Evolutionary conservation across 2,888 invertebrate species (phyloP).

Genomic region (Rotaria macrura): DNA sequence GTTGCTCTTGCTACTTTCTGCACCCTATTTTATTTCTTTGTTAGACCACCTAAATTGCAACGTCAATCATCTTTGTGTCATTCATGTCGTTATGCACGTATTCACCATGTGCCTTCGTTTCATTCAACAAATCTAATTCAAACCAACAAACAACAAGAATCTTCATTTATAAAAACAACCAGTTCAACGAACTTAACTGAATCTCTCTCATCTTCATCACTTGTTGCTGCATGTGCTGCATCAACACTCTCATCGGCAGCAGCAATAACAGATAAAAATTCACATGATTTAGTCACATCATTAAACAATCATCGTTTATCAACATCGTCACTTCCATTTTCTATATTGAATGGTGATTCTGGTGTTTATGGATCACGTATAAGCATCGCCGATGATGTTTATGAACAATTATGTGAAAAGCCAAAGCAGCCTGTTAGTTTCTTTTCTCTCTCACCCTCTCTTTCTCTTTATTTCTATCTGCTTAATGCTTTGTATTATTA

Average conservation of each 20-base stretch:
- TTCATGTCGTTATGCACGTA: constrained; percentile 1
- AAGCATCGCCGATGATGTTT: constrained; percentile 4
- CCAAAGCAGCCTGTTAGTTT: constrained; percentile 8
- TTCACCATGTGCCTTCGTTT: neutral
- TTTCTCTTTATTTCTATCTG: too few relatives aligned
- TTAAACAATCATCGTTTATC: neutral
- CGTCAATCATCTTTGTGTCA: neutral
- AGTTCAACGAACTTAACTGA: neutral
- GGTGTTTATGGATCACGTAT: neutral
- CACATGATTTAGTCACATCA: neutral
- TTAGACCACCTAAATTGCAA: neutral
- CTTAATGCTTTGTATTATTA: neutral
- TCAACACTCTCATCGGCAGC: neutral
- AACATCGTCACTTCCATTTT: constrained; percentile 18
- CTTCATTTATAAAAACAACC: neutral
- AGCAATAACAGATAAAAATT: neutral
- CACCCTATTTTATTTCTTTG: neutral
- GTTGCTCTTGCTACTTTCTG: neutral
- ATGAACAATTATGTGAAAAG: constrained; percentile 6
- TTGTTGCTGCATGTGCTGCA: neutral
- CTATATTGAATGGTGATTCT: neutral
- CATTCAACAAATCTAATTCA: neutral
- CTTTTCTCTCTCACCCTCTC: too few relatives aligned
- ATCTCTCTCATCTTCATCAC: neutral
- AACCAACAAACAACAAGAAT: neutral